Evolutionary conservation across 2,797 vertebrate genomes (phyloP).

Genomic region (Gadopsis marmoratus): DNA sequence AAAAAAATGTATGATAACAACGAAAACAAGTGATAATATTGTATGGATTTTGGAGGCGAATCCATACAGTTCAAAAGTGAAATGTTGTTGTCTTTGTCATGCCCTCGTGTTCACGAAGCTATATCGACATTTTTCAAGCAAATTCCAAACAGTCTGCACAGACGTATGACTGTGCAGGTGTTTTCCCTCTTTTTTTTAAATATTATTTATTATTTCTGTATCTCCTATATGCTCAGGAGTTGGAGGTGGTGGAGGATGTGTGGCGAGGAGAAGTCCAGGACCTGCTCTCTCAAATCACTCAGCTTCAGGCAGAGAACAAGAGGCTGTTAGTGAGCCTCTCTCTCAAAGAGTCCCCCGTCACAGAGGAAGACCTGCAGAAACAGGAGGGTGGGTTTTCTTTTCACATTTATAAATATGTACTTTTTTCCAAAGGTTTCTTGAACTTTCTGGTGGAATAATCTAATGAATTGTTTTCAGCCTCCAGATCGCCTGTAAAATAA

Average conservation of each 20-base stretch:
- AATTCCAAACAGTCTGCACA: background rate
- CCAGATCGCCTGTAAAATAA: background rate
- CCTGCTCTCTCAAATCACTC: conserved; percentile 90
- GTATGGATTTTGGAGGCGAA: background rate
- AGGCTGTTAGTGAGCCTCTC: conserved; percentile 88
- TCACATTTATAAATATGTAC: background rate
- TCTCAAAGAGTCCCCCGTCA: conserved; percentile 83
- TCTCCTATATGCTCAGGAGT: conserved; percentile 81
- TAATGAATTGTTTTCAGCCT: background rate
- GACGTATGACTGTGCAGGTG: background rate
- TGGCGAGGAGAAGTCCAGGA: conserved; percentile 94
- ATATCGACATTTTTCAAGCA: background rate
- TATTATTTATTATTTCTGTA: background rate
- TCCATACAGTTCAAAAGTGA: background rate
- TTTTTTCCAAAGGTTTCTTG: too few species aligned
- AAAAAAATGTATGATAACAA: background rate
- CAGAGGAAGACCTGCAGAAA: conserved; percentile 89
- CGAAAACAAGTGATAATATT: background rate
- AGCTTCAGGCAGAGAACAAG: conserved; percentile 93
- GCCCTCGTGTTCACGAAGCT: background rate
- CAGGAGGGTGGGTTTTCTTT: conserved; percentile 86
- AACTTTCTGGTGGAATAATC: background rate
- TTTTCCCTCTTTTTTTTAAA: background rate
- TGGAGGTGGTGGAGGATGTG: conserved; percentile 93
- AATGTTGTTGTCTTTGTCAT: background rate